phyloP scores from a whole-genome alignment of 1,140 invertebrate species.

The Drosophila biarmipes region DNA sequence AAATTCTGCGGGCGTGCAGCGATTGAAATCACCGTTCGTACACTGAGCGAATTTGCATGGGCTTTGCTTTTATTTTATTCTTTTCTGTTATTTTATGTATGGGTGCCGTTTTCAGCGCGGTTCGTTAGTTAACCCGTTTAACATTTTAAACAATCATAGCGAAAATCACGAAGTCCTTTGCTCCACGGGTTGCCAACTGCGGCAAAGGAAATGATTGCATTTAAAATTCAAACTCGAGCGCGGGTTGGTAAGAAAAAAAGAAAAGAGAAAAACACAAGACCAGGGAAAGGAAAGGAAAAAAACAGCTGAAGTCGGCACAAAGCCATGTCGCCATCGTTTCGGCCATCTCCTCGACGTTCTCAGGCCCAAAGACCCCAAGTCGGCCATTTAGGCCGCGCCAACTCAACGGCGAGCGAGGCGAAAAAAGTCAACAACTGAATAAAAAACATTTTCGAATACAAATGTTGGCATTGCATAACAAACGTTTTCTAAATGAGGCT shows the following conservation, averaged over 20 bases:
- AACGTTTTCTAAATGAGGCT: slow-evolving; percentile 84
- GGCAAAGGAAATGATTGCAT: slow-evolving; percentile 84
- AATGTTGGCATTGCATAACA: slow-evolving; percentile 84
- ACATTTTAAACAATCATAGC: slow-evolving; percentile 78
- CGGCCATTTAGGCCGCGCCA: slow-evolving; percentile 75
- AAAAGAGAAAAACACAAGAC: slow-evolving; percentile 1
- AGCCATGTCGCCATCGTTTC: slow-evolving; percentile 60
- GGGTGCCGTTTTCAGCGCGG: slow-evolving; percentile 8
- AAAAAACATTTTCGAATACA: slow-evolving; percentile 84
- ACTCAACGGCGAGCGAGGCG: slow-evolving; percentile 38
- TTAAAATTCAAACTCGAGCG: slow-evolving; percentile 82
- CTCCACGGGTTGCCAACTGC: slow-evolving; percentile 54
- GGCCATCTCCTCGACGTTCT: slow-evolving; percentile 58
- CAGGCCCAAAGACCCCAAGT: slow-evolving; percentile 47
- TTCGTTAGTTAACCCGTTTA: slow-evolving; percentile 63
- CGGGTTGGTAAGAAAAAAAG: slow-evolving; percentile 1
- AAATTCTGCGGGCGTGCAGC: slow-evolving; percentile 77
- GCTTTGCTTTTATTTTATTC: slow-evolving; percentile 57
- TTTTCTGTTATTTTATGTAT: slow-evolving; percentile 62
- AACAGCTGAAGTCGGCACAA: slow-evolving; percentile 78
- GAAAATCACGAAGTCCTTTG: slow-evolving; percentile 82
- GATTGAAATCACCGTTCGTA: slow-evolving; percentile 53
- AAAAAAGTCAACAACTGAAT: slow-evolving; percentile 81
- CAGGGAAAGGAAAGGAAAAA: slow-evolving; percentile 22
- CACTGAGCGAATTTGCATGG: slow-evolving; percentile 51